Percentiles rank a stretch among this genome's conserved stretches.
phyloP scores from a whole-genome alignment of 2,113 vertebrate species.

The Spilogale gracilis region DNA sequence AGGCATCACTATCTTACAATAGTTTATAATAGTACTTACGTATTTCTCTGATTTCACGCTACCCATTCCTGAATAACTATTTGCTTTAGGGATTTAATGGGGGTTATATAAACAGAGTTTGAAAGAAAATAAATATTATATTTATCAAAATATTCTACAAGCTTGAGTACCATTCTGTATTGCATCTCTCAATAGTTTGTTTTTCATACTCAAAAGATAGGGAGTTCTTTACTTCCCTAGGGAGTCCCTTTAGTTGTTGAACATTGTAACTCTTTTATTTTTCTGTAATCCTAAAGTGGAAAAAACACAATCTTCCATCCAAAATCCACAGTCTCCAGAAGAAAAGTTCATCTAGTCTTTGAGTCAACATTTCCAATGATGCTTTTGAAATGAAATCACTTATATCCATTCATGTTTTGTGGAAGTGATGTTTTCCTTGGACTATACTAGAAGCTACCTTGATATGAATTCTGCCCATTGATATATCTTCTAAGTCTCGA shows the following conservation, averaged over 20 bases:
- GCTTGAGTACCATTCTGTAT: neutral
- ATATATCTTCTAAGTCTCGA: neutral
- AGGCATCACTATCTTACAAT: neutral
- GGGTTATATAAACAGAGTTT: neutral
- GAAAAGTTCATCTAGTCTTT: neutral
- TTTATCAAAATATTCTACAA: neutral
- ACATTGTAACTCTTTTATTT: neutral
- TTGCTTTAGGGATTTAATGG: neutral
- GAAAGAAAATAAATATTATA: neutral
- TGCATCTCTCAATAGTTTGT: neutral
- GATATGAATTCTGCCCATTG: neutral
- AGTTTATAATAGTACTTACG: neutral
- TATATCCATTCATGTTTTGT: neutral
- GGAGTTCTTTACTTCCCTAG: neutral
- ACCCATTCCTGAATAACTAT: neutral
- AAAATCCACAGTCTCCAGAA: neutral
- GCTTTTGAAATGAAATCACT: neutral
- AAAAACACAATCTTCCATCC: neutral
- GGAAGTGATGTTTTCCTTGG: neutral
- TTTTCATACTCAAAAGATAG: neutral
- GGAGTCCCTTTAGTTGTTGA: neutral
- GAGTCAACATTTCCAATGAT: neutral
- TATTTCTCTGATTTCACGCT: constrained; percentile 22
- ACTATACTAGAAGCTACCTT: neutral
- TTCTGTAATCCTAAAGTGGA: neutral